Percentiles rank a stretch among this genome's conserved stretches.
Conservation (phyloP, 1,140 invertebrate genomes). For the Macrosteles quadrilineatus region DNA sequence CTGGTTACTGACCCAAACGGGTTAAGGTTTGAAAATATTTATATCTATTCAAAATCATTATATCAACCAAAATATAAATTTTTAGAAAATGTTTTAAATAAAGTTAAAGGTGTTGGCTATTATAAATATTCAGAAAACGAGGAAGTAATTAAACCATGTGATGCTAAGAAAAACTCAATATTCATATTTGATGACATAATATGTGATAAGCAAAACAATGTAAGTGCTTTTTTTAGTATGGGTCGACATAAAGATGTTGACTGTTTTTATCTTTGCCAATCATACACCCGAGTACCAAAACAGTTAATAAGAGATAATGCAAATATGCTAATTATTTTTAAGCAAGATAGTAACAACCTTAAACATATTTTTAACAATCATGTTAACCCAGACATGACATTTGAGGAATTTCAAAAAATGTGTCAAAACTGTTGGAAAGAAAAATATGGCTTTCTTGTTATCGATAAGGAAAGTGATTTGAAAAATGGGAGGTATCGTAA, state of each 20-base stretch:
- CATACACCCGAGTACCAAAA: conserved; percentile 49
- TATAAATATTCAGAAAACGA: conserved; percentile 41
- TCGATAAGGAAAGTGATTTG: conserved; percentile 44
- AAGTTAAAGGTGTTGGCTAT: conserved; percentile 39
- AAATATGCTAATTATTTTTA: conserved; percentile 44
- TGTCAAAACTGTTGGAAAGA: conserved; percentile 19
- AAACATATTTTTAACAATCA: conserved; percentile 30
- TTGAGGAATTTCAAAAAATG: conserved; percentile 15
- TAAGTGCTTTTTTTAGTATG: conserved; percentile 48
- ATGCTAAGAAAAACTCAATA: conserved; percentile 44
- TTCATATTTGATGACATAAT: conserved; percentile 51
- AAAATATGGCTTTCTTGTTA: conserved; percentile 44
- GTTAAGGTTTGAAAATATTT: conserved; percentile 47
- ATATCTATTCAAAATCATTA: conserved; percentile 45
- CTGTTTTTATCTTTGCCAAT: conserved; percentile 49
- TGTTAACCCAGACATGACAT: conserved; percentile 18
- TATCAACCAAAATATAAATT: conserved; percentile 45
- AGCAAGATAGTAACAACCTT: conserved; percentile 21
- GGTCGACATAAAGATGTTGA: conserved; percentile 48
- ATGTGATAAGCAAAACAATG: conserved; percentile 48
- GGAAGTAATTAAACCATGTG: conserved; percentile 41
- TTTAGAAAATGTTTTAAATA: conserved; percentile 38
- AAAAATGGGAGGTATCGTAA: conserved; percentile 45
- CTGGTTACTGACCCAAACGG: conserved; percentile 47
- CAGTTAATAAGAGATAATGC: conserved; percentile 49